A percentile compares a stretch with the other conserved stretches of the same genome.
phyloP scores from a whole-genome alignment of 2,888 invertebrate genomes.

The Apodemia duryi region DNA sequence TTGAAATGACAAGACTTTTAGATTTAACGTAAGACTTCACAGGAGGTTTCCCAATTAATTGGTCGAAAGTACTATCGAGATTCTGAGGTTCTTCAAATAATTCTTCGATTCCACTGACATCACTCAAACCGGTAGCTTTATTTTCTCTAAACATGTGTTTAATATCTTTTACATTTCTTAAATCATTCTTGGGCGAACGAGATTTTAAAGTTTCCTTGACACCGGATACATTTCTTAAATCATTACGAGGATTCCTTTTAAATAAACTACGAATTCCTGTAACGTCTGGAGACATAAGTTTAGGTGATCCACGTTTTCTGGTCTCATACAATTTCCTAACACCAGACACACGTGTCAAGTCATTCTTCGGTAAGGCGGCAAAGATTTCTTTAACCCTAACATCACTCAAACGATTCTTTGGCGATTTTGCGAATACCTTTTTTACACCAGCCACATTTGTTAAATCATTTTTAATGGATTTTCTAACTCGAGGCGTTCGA shows the following conservation, averaged over 20 bases:
- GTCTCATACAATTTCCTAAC: conserved; percentile 42
- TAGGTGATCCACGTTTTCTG: conserved; percentile 42
- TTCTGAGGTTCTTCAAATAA: conserved; percentile 44
- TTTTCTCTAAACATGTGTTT: conserved; percentile 40
- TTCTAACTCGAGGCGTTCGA: conserved; percentile 45
- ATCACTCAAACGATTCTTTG: conserved; percentile 51
- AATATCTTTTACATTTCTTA: conserved; percentile 54
- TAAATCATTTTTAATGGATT: conserved; percentile 56
- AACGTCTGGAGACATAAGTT: conserved; percentile 55
- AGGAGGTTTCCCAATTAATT: conserved; percentile 46
- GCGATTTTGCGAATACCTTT: conserved; percentile 49
- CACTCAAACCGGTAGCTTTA: conserved; percentile 27
- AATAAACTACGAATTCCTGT: conserved; percentile 57
- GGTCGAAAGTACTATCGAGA: conserved; percentile 47
- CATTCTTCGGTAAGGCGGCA: conserved; percentile 45
- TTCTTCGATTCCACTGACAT: conserved; percentile 60
- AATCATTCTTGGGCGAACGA: conserved; percentile 49
- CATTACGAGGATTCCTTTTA: conserved; percentile 44
- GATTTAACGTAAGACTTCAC: conserved; percentile 51
- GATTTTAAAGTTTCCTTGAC: conserved; percentile 44
- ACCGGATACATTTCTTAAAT: conserved; percentile 56
- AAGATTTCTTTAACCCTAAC: conserved; percentile 58
- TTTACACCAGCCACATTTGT: conserved; percentile 60
- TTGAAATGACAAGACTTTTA: conserved; percentile 44
- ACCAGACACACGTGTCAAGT: conserved; percentile 43